These are phyloP conservation scores for Cheilinus undulatus DNA, from an alignment of 2,113 vertebrate genomes.

Conservation along the genomic window DNA sequence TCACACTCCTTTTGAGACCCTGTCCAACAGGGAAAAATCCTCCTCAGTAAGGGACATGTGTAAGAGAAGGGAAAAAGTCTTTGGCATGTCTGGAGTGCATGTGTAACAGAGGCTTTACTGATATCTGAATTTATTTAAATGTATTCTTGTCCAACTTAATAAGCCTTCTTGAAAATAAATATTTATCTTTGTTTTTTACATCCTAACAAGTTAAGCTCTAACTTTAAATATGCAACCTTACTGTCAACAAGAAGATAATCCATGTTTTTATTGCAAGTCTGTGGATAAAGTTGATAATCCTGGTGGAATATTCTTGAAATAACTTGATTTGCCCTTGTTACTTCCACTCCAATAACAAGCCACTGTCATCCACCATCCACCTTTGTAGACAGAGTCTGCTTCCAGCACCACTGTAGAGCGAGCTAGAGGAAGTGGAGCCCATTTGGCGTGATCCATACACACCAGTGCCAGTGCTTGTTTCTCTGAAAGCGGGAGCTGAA, in stretches of 20 bases:
- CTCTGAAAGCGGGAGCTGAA: conserved; percentile 59
- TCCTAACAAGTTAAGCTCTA: background rate
- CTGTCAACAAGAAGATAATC: background rate
- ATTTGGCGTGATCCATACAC: conserved; percentile 56
- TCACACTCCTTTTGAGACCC: too few species aligned
- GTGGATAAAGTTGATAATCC: background rate
- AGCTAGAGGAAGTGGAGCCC: conserved; percentile 53
- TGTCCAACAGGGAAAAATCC: too few species aligned
- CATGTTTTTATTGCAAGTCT: background rate
- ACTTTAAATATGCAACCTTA: background rate
- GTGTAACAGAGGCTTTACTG: too few species aligned
- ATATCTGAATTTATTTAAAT: too few species aligned
- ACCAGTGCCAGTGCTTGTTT: conserved; percentile 46
- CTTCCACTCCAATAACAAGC: conserved; percentile 36
- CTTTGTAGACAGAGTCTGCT: conserved; percentile 44
- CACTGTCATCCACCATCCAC: conserved; percentile 25
- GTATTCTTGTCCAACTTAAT: too few species aligned
- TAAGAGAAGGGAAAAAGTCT: too few species aligned
- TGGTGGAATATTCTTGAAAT: background rate
- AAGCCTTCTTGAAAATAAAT: background rate
- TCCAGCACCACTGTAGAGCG: conserved; percentile 46
- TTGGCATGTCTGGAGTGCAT: too few species aligned
- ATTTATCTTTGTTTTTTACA: background rate
- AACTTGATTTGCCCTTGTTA: conserved; percentile 22
- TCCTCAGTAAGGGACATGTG: too few species aligned